phyloP scores from a whole-genome alignment of 1,140 invertebrate genomes.

The Helicoverpa armigera region DNA sequence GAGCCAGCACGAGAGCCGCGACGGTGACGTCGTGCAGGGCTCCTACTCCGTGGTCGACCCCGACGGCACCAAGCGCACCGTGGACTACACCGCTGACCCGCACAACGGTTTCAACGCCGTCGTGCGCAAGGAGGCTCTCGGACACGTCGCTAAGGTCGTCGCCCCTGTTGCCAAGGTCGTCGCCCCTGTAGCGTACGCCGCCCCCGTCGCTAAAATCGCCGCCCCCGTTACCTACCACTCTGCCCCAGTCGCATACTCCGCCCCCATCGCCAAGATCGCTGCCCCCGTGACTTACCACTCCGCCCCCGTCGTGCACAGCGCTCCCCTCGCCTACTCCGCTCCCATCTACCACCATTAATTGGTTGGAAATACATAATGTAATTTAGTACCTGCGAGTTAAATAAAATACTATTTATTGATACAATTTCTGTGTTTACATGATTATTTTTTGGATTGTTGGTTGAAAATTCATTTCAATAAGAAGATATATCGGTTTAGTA shows the following conservation, averaged over 20 bases:
- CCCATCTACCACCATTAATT: conserved; percentile 74
- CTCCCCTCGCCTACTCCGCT: conserved; percentile 60
- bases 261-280: conserved; percentile 64
- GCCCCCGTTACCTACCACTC: conserved; percentile 54
- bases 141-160: conserved; percentile 64
- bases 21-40: conserved; percentile 88
- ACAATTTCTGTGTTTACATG: not conserved
- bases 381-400: conserved; percentile 10
- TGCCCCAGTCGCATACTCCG: conserved; percentile 71
- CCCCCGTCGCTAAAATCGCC: conserved; percentile 24
- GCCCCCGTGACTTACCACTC: conserved; percentile 61
- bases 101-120: conserved; percentile 86
- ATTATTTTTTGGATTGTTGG: no score
- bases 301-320: conserved; percentile 61
- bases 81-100: conserved; percentile 88
- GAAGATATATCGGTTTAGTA: no score
- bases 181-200: conserved; percentile 51
- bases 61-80: conserved; percentile 89
- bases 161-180: conserved; percentile 64
- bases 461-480: no score
- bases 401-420: conserved; percentile 33
- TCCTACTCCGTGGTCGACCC: conserved; percentile 89
- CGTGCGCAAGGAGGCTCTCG: conserved; percentile 73
- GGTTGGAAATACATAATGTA: not conserved
- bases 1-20: conserved; percentile 88